Evolutionary conservation across 2,888 invertebrate genomes (phyloP), one percentile per base, ranked within the genome.

Genomic region (Rhopalosiphum nymphaeae): DNA sequence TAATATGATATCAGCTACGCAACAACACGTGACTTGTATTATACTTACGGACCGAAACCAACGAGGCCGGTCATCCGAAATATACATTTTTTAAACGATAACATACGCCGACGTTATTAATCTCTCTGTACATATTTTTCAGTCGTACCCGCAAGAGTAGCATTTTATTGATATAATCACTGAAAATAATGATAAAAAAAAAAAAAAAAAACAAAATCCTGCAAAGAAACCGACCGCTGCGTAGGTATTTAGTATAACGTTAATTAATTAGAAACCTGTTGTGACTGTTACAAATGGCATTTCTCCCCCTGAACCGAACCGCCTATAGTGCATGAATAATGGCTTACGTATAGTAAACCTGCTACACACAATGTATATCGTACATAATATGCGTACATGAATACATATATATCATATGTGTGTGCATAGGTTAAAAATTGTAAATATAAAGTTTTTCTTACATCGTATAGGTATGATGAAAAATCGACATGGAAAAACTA

Each of bases 191-290:
- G 78, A 78, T 78, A 78, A 36, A 78, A 36, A 53, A 53, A 53
- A 53, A 53, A 53, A 67, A 67, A 67, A 78, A 78, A 78, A 78
- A 78, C 21, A 25, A 89, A 93, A 87, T 49, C 87, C 53, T 11
- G 56, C 56, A 67, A 93, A 93, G 53, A 89, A 61, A 93, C 92
- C 89, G 89, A 88, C 53, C 67, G 78, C 91, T n/a, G 57, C 61
- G 88, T 29, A 78, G 36, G 85, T 85, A 92, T 92, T 92, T 87
- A 92, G 92, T 92, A 78, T 36, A 78, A 88, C 89, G 88, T 93
- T 88, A 93, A 93, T 93, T 93, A 93, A 93, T 93, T 93, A 93
- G 78, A 88, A 93, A 87, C 92, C 61, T 89, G 92, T 93, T 93
- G 92, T 78, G 87, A 88, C 88, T 89, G 88, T 78, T 93, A 93